Percentiles rank a stretch among this genome's conserved stretches.
Conservation (phyloP, 1,140 invertebrate species). For the Lepidurus apus region DNA sequence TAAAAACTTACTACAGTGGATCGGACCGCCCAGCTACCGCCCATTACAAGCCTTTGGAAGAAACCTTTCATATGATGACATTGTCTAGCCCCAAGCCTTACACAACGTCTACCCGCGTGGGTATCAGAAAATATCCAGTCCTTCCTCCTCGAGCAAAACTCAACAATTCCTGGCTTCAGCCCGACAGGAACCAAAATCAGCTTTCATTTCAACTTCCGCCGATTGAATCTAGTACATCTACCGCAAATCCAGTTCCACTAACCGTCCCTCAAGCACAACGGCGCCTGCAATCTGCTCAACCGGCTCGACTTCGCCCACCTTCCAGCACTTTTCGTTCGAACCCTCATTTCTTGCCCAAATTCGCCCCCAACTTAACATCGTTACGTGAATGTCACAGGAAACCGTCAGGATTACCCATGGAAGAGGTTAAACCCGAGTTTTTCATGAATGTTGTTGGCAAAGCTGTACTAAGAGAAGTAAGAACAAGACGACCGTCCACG, state of each 20-base stretch:
- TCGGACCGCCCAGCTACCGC: neutral
- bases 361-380: neutral
- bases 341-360: neutral
- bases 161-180: neutral
- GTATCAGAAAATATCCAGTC: neutral
- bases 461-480: neutral
- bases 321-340: neutral
- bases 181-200: slow-evolving; percentile 1
- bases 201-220: neutral
- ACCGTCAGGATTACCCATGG: neutral
- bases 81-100: neutral
- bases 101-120: neutral
- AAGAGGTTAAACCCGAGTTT: neutral
- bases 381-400: neutral
- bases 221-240: neutral
- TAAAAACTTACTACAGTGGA: neutral
- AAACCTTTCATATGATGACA: neutral
- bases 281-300: slow-evolving; percentile 2
- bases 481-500: neutral
- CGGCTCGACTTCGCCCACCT: neutral
- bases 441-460: slow-evolving; percentile 3
- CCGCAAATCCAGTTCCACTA: neutral
- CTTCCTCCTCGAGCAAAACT: neutral
- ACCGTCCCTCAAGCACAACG: neutral
- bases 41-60: slow-evolving; percentile 15